A percentile compares a stretch with the other conserved stretches of the same genome.
Evolutionary conservation across 2,113 vertebrate species (phyloP).

Genomic region (Puntigrus tetrazona): DNA sequence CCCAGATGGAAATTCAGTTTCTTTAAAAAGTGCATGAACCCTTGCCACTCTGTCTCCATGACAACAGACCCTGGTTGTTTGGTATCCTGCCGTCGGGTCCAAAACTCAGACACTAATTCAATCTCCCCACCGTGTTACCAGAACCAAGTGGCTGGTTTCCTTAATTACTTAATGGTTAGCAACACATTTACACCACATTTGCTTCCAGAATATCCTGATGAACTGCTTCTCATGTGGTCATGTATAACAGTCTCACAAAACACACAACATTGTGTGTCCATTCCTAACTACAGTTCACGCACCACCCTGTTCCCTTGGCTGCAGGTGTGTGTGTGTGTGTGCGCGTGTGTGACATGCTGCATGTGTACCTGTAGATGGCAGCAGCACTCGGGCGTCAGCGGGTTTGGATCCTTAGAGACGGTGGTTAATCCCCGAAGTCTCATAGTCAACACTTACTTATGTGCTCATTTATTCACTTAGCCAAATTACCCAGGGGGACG

Average conservation of each 20-base stretch:
- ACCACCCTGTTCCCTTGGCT: neutral
- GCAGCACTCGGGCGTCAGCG: conserved; percentile 47
- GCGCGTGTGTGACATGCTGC: neutral
- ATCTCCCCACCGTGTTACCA: neutral
- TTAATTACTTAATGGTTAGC: neutral
- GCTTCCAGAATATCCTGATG: neutral
- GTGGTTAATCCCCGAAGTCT: conserved; percentile 53
- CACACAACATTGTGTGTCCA: neutral
- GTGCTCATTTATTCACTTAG: conserved; percentile 65
- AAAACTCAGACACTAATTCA: conserved; percentile 22
- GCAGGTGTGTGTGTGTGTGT: neutral
- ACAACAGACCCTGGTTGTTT: conserved; percentile 23
- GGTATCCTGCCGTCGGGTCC: conserved; percentile 4
- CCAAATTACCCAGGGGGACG: conserved; percentile 58
- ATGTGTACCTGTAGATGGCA: conserved; percentile 63
- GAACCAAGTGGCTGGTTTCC: neutral
- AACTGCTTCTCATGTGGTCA: neutral
- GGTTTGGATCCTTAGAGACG: conserved; percentile 20
- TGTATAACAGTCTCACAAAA: neutral
- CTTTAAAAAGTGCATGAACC: conserved; percentile 26
- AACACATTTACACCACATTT: neutral
- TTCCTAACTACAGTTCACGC: neutral
- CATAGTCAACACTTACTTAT: conserved; percentile 58
- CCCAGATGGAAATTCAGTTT: conserved; percentile 19
- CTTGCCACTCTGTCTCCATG: conserved; percentile 29